Conservation (phyloP, 2,797 vertebrate genomes). For the Rachycentron canadum region DNA sequence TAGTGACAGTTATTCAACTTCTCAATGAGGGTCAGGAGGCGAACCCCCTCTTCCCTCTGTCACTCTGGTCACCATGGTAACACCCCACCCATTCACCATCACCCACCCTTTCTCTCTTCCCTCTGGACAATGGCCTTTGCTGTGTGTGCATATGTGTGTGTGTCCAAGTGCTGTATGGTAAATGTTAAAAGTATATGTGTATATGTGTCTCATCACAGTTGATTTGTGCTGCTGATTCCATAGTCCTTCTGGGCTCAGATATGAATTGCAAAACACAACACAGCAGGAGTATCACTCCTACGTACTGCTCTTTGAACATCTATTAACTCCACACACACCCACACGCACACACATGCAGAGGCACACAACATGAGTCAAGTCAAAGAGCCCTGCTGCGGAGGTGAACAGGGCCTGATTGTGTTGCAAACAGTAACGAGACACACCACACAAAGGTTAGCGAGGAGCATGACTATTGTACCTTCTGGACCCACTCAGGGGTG, state of each 20-base stretch:
- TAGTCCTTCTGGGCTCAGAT: slow-evolving; percentile 16
- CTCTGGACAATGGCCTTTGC: slow-evolving; percentile 81
- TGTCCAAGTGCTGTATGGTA: slow-evolving; percentile 24
- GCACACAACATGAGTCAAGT: slow-evolving; percentile 39
- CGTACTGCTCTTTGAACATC: slow-evolving; percentile 27
- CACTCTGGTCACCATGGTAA: slow-evolving; percentile 85
- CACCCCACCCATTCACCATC: slow-evolving; percentile 66
- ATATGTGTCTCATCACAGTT: slow-evolving; percentile 47
- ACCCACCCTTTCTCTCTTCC: slow-evolving; percentile 46
- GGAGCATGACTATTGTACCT: slow-evolving; percentile 12
- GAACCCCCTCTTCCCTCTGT: slow-evolving; percentile 83
- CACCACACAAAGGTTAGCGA: slow-evolving; percentile 31
- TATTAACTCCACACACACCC: slow-evolving; percentile 38
- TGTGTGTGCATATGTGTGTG: slow-evolving; percentile 36
- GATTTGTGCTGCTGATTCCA: slow-evolving; percentile 48
- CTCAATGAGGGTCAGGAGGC: slow-evolving; percentile 82
- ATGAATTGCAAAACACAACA: slow-evolving; percentile 49
- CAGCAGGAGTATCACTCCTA: slow-evolving; percentile 46
- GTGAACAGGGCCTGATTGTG: slow-evolving; percentile 44
- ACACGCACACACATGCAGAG: background rate
- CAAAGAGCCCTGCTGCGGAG: slow-evolving; percentile 37
- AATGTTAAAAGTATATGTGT: slow-evolving; percentile 43
- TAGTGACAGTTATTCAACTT: slow-evolving; percentile 68
- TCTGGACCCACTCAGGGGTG: slow-evolving; percentile 21
- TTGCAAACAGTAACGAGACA: slow-evolving; percentile 49